A percentile compares a stretch with the other conserved stretches of the same genome.
phyloP scores from a whole-genome alignment of 2,113 vertebrate species.

The Chunga burmeisteri region DNA sequence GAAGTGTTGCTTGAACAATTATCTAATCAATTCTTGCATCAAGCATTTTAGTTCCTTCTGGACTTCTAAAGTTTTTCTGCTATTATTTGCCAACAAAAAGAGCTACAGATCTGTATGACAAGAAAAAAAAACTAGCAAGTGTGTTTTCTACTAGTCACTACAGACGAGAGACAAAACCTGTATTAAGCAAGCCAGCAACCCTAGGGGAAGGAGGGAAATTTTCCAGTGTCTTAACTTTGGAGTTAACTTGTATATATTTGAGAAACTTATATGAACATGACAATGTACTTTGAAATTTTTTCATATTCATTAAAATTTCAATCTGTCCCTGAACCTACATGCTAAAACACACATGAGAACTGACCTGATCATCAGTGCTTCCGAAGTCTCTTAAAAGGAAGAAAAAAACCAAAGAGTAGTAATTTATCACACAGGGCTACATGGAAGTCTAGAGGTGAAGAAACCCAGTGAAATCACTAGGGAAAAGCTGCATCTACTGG shows the following conservation, averaged over 20 bases:
- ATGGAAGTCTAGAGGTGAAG: background rate
- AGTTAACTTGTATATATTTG: background rate
- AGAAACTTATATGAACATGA: background rate
- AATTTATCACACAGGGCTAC: background rate
- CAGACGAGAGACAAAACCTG: background rate
- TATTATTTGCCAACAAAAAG: background rate
- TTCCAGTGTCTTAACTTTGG: background rate
- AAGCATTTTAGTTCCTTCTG: background rate
- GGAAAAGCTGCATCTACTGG: background rate
- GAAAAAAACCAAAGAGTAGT: background rate
- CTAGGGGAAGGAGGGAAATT: background rate
- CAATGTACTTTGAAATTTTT: background rate
- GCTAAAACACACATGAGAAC: background rate
- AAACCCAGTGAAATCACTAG: background rate
- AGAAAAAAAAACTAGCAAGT: background rate
- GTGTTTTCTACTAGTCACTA: background rate
- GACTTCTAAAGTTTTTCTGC: background rate
- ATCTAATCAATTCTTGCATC: background rate
- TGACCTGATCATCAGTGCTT: fast-evolving
- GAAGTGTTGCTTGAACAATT: background rate
- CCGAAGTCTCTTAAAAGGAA: background rate
- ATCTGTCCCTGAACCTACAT: background rate
- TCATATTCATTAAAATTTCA: background rate
- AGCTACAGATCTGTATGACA: background rate
- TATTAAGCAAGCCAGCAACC: background rate